Conservation (phyloP, 2,888 invertebrate species). For the Cabera pusaria region DNA sequence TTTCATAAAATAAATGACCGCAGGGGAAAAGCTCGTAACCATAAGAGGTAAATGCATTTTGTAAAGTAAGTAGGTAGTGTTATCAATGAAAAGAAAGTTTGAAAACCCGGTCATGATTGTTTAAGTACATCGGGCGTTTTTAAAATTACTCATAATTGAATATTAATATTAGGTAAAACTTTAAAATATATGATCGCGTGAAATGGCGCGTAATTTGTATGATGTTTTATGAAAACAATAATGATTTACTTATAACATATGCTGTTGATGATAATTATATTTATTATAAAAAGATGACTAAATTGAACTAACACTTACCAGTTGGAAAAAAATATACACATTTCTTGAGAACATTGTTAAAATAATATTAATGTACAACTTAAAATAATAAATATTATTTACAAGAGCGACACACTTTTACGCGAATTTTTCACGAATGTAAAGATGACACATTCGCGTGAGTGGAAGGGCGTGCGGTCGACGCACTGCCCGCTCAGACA, state of each 20-base stretch:
- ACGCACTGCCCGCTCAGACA: slow-evolving; percentile 80
- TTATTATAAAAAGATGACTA: too few relatives aligned
- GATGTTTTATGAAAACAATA: too few relatives aligned
- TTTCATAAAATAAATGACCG: background rate
- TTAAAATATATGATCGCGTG: too few relatives aligned
- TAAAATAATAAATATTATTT: slow-evolving; percentile 39
- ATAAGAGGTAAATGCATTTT: too few relatives aligned
- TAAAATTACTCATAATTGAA: too few relatives aligned
- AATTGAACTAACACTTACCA: too few relatives aligned
- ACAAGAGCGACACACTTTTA: slow-evolving; percentile 59
- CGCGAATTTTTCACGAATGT: slow-evolving; percentile 67
- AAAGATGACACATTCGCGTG: slow-evolving; percentile 77
- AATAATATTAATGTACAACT: slow-evolving; percentile 41
- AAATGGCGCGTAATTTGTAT: too few relatives aligned
- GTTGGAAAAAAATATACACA: slow-evolving; percentile 54
- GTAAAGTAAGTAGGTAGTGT: slow-evolving; percentile 6
- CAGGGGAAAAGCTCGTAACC: slow-evolving; percentile 6
- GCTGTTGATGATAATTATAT: too few relatives aligned
- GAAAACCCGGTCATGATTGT: slow-evolving; percentile 16
- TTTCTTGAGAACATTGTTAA: slow-evolving; percentile 62
- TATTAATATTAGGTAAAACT: too few relatives aligned
- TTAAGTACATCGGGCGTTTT: too few relatives aligned
- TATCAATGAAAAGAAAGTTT: slow-evolving; percentile 29
- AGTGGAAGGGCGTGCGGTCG: slow-evolving; percentile 77
- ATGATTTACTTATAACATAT: too few relatives aligned